These are phyloP conservation scores for Whitmania pigra DNA, from an alignment of 1,140 invertebrate genomes.

Conservation along the genomic window DNA sequence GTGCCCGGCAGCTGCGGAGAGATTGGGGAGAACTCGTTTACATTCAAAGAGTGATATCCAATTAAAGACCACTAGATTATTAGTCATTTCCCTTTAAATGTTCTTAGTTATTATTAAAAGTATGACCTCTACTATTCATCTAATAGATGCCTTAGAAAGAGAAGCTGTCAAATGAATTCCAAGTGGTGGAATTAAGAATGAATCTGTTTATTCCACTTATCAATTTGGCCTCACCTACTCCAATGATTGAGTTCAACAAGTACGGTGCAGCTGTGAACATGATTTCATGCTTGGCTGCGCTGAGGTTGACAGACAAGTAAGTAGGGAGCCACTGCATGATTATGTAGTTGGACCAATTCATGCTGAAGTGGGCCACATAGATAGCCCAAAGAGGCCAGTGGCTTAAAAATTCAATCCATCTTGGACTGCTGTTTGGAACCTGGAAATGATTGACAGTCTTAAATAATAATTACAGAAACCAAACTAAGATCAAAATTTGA, in stretches of 20 bases:
- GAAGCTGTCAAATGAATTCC: too few species aligned
- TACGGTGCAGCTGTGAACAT: slow-evolving; percentile 66
- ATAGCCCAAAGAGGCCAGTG: slow-evolving; percentile 65
- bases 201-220: background rate
- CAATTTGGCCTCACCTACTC: slow-evolving; percentile 50
- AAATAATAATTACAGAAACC: background rate
- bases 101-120: too few species aligned
- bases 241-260: slow-evolving; percentile 60
- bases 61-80: background rate
- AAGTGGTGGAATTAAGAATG: too few species aligned
- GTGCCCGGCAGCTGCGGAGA: slow-evolving; percentile 53
- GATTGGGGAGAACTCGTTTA: too few species aligned
- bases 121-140: too few species aligned
- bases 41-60: slow-evolving; percentile 18
- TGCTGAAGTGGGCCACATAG: slow-evolving; percentile 66
- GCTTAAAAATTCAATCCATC: slow-evolving; percentile 56
- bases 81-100: background rate
- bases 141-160: too few species aligned
- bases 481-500: too few species aligned
- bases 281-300: slow-evolving; percentile 57
- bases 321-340: slow-evolving; percentile 73
- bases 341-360: slow-evolving; percentile 73
- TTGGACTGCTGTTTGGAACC: slow-evolving; percentile 46
- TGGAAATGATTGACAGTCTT: slow-evolving; percentile 28
- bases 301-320: slow-evolving; percentile 55